Percentiles rank a stretch among this genome's conserved stretches.
These are phyloP conservation scores for Pyxicephalus adspersus DNA, from an alignment of 2,113 vertebrate genomes.

Conservation along the genomic window DNA sequence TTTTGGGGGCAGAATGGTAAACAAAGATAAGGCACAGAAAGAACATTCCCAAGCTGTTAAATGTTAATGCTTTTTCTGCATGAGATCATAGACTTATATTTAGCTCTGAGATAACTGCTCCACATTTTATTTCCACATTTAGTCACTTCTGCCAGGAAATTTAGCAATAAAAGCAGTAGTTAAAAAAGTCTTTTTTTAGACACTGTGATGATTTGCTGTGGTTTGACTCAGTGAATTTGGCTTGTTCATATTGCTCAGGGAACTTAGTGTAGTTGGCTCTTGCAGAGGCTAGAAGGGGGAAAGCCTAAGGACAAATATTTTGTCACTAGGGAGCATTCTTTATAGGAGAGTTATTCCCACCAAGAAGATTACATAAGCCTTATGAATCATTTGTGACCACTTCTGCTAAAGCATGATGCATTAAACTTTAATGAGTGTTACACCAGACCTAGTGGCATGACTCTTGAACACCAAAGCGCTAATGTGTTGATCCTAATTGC, in stretches of 20 bases:
- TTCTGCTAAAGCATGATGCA: conserved; percentile 66
- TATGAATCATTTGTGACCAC: conserved; percentile 74
- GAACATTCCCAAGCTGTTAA: conserved; percentile 22
- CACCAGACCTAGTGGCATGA: conserved; percentile 61
- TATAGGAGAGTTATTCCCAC: conserved; percentile 66
- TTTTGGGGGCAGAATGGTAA: neutral
- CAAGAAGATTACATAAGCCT: conserved; percentile 64
- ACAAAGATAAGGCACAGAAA: conserved; percentile 18
- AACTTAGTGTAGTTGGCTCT: conserved; percentile 50
- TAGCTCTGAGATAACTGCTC: conserved; percentile 56
- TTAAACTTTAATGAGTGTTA: conserved; percentile 74
- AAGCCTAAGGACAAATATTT: conserved; percentile 60
- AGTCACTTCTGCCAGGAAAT: conserved; percentile 47
- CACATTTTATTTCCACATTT: conserved; percentile 42
- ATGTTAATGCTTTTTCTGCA: conserved; percentile 35
- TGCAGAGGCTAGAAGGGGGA: conserved; percentile 23
- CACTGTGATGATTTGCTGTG: conserved; percentile 54
- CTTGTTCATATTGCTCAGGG: conserved; percentile 30
- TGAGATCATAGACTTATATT: conserved; percentile 55
- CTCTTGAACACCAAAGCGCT: conserved; percentile 62
- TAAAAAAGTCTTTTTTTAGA: conserved; percentile 54
- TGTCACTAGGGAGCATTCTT: conserved; percentile 61
- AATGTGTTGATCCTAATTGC: conserved; percentile 69
- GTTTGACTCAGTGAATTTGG: conserved; percentile 55
- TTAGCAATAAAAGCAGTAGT: conserved; percentile 61